Evolutionary conservation across 2,113 vertebrate species (phyloP).

Genomic region (Rhagologus leucostigma): DNA sequence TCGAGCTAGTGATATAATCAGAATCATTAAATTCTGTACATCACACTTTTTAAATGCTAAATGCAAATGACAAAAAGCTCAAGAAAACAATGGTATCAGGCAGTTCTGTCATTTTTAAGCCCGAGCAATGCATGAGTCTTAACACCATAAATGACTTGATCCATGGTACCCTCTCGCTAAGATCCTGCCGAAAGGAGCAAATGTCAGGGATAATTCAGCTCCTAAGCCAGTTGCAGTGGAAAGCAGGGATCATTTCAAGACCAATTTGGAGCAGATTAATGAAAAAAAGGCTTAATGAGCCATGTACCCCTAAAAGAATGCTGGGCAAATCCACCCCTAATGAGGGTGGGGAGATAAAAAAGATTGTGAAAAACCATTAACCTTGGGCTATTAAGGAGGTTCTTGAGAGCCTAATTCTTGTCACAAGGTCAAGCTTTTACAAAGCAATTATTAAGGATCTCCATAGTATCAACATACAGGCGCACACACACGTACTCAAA

Average conservation of each 20-base stretch:
- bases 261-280: slow-evolving; percentile 65
- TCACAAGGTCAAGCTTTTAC: slow-evolving; percentile 50
- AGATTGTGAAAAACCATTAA: slow-evolving; percentile 31
- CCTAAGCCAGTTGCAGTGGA: slow-evolving; percentile 1
- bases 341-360: slow-evolving; percentile 58
- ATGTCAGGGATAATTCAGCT: slow-evolving; percentile 11
- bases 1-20: neutral
- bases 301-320: slow-evolving; percentile 64
- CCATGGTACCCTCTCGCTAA: neutral
- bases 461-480: neutral
- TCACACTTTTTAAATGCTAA: neutral
- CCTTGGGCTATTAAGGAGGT: neutral
- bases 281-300: slow-evolving; percentile 74
- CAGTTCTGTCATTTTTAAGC: slow-evolving; percentile 13
- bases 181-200: slow-evolving; percentile 13
- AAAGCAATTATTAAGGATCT: slow-evolving; percentile 33
- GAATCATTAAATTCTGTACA: neutral
- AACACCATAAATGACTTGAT: neutral
- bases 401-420: neutral
- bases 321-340: slow-evolving; percentile 67
- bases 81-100: slow-evolving; percentile 21
- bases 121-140: neutral
- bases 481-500: neutral
- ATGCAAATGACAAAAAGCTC: neutral
- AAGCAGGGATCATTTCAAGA: slow-evolving; percentile 47